Base-by-base conservation (phyloP, 2,888 invertebrate species). In the Stomorhina lunata region DNA sequence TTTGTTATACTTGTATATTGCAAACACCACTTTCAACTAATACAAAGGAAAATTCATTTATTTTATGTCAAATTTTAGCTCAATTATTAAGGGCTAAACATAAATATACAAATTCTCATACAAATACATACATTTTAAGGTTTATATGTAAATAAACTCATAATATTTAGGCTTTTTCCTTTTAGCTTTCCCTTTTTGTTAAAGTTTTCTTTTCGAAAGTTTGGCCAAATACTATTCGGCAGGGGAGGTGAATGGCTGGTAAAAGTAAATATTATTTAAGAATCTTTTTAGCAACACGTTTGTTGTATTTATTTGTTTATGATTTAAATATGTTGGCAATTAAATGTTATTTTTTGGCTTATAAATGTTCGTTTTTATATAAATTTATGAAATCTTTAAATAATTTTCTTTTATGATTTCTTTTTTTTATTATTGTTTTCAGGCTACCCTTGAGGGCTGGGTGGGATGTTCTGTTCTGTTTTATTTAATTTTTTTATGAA, bases 21-120 rank as follows among this genome's bases (percentile, higher is more conserved):
- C n/a, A n/a, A n/a, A n/a, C n/a, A 45, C 48, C 63, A 22, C 65
- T 59, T 50, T 68, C 25, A 65, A 45, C 22, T 68, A 17, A n/a
- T n/a, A n/a, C n/a, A n/a, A n/a, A n/a, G n/a, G n/a, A n/a, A n/a
- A n/a, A n/a, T 1, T 50, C 50, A 32, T 65, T 80, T 80, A 40
- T 59, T 72, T 68, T 68, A 78, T 68, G 55, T 72, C 80, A 81
- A 43, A 53, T 61, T n/a, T 78, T 71, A 68, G 53, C 71, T 76
- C 43, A 72, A 82, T 76, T 55, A 80, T 78, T 73, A 40, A 81
- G 78, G 68, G 73, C 71, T 81, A 57, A 20, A 66, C 66, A 61
- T 72, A 34, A 50, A n/a, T 12, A 25, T 43, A 61, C 55, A 77
- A 71, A 80, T 69, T 50, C 77, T 57, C 68, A 2, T 68, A 45